Evolutionary conservation across 2,797 vertebrate genomes (phyloP), one percentile per base, ranked within the genome.

Genomic region (Clarias pachynema): DNA sequence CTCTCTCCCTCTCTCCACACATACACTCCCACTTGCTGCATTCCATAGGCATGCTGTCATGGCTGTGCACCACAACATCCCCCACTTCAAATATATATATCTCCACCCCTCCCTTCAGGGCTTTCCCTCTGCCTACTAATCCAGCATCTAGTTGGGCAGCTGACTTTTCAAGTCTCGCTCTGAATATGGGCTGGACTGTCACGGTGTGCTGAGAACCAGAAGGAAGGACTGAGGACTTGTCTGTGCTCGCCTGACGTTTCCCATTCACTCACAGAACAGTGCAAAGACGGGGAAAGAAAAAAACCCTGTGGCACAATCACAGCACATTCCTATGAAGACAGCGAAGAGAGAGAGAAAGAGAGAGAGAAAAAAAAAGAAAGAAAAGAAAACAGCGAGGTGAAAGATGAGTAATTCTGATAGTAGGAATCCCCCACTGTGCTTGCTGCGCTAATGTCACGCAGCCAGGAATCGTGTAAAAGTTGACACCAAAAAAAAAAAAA

Each of bases 121-220:
- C 87, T 91, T 91, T 89, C 88, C 90, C 86, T 87, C 87, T 75
- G 77, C 85, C 86, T 79, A 88, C 90, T 93, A 92, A 92, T 93
- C 89, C 90, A 75, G 85, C 84, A 87, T 92, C 93, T 90, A 90
- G 88, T 87, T 86, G 82, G 37, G 78, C 91, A 92, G 89, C 91
- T 91, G 89, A 91, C 89, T 92, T 93, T 90, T 88, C 85, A 91
- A 87, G 80, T 89, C 91, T 91, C 69, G 86, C 86, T 87, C 83
- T 90, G 88, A 91, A 92, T 87, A 89, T 88, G 90, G 92, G 69
- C 81, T 24, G 34, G 29, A 81, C 89, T 81, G 87, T 84, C 90
- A 90, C 81, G 60, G 86, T 83, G 85, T 70, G 82, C 85, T 65
- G 66, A 72, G 62, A 79, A 72, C 37, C 65, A 65, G 59, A 44